phyloP scores from a whole-genome alignment of 2,113 vertebrate species.

The Empidonax alnorum region DNA sequence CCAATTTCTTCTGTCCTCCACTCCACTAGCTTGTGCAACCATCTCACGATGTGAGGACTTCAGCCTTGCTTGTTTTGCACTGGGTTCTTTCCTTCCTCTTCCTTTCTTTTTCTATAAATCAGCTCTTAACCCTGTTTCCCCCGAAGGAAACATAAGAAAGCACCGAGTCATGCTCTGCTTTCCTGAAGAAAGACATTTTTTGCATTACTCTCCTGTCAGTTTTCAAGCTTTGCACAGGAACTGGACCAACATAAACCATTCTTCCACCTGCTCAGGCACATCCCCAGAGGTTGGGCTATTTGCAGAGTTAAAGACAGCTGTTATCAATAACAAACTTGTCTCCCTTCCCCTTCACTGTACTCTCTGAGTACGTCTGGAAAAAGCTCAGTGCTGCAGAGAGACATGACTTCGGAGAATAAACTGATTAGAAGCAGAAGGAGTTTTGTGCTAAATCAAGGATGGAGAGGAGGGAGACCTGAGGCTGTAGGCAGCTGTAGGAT shows the following conservation, averaged over 20 bases:
- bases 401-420: not conserved
- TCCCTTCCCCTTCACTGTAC: not conserved
- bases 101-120: not conserved
- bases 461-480: not conserved
- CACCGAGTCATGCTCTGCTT: not conserved
- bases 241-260: not conserved
- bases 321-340: not conserved
- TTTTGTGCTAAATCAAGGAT: not conserved
- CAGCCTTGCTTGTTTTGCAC: not conserved
- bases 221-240: not conserved
- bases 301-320: not conserved
- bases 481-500: not conserved
- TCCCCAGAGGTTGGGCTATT: not conserved
- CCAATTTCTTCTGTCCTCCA: not conserved
- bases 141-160: not conserved
- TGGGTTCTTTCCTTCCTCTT: not conserved
- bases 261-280: not conserved
- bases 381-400: slow-evolving; percentile 35
- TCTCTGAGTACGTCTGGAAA: slow-evolving; percentile 21
- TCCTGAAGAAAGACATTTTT: not conserved
- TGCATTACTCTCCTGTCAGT: not conserved
- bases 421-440: not conserved
- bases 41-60: not conserved
- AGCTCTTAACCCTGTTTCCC: not conserved
- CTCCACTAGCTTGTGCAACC: not conserved